Evolutionary conservation across 2,888 invertebrate genomes (phyloP).

Genomic region (Megaustenia siamemsis): DNA sequence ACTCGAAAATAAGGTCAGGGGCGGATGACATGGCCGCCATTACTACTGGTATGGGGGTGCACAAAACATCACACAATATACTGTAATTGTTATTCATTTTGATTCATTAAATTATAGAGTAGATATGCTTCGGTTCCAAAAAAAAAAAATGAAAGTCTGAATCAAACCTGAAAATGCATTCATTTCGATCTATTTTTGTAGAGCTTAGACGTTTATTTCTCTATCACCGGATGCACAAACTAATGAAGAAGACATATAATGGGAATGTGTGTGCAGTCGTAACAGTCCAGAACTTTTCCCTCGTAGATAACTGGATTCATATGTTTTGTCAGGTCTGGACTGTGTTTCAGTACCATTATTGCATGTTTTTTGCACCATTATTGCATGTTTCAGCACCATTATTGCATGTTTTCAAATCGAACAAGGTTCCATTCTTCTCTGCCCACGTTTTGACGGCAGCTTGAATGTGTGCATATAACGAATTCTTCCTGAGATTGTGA

Average conservation of each 20-base stretch:
- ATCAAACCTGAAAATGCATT: neutral
- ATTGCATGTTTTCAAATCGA: too few species aligned
- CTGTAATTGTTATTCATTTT: neutral
- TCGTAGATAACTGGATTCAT: too few species aligned
- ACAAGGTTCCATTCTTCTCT: too few species aligned
- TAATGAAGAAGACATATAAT: neutral
- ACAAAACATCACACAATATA: neutral
- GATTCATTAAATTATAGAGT: neutral
- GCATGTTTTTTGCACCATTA: too few species aligned
- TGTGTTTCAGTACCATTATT: too few species aligned
- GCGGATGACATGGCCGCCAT: conserved; percentile 46
- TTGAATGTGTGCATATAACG: too few species aligned
- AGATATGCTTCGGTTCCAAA: too few species aligned
- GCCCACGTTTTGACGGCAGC: too few species aligned
- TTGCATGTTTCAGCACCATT: too few species aligned
- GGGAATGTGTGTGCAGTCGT: neutral
- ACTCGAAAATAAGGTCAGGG: conserved; percentile 45
- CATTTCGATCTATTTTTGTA: neutral
- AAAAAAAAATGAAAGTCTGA: neutral
- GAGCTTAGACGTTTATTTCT: neutral
- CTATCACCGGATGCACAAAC: neutral
- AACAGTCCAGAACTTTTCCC: neutral
- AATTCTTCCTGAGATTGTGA: too few species aligned
- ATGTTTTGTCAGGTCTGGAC: too few species aligned
- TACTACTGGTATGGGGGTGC: conserved; percentile 36